Evolutionary conservation across 2,888 invertebrate species (phyloP), one percentile per base, ranked within the genome.

Genomic region (Eupelmus urozonus): DNA sequence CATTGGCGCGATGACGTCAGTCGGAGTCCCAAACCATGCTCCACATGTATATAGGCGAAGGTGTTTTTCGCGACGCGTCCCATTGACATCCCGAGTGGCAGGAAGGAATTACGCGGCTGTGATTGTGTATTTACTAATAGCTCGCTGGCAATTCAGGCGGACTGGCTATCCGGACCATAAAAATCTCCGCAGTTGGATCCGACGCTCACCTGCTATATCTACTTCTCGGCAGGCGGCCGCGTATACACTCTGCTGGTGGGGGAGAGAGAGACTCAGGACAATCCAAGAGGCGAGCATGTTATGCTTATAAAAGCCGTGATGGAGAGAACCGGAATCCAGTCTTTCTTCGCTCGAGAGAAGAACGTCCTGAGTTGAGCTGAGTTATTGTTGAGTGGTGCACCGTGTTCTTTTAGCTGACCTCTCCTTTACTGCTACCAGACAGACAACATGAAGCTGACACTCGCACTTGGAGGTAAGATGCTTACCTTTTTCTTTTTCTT

Each of bases 301-400:
- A 42, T 51, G 65, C 72, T 60, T 80, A 80, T 80, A 80, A 77
- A 77, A 76, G 77, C 77, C 23, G 69, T 23, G 57, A 62, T 71
- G 53, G 57, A 57, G 34, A 55, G 18, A 42, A 45, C 34, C 74
- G 59, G 77, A 71, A 77, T 77, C 70, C 80, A 80, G 80, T 80
- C 70, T 74, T 73, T 63, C n/a, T 55, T 40, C 73, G 59, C 53
- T 67, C n/a, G n/a, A n/a, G n/a, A n/a, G n/a, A n/a, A n/a, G n/a
- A n/a, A n/a, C n/a, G n/a, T n/a, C n/a, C n/a, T n/a, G n/a, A n/a
- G n/a, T n/a, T n/a, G n/a, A n/a, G n/a, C n/a, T n/a, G n/a, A n/a
- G n/a, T n/a, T n/a, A n/a, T n/a, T n/a, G n/a, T n/a, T n/a, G n/a
- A n/a, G n/a, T n/a, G n/a, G n/a, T n/a, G n/a, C n/a, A n/a, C n/a